phyloP scores from a whole-genome alignment of 1,140 invertebrate genomes.

The Aphis gossypii region DNA sequence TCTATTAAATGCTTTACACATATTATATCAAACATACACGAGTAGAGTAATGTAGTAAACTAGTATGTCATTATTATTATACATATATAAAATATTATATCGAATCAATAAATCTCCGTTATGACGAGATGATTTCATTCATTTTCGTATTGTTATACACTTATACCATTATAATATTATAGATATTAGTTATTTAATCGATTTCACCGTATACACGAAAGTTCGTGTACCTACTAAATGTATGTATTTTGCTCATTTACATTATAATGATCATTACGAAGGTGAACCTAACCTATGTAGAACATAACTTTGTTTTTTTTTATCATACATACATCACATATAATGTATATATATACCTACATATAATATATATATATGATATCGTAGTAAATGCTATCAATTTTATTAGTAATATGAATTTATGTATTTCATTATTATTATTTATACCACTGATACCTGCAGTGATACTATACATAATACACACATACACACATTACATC shows the following conservation, averaged over 20 bases:
- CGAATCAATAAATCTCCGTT: conserved; percentile 13
- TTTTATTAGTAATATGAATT: neutral
- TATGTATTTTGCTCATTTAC: neutral
- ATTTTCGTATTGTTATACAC: neutral
- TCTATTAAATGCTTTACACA: conserved; percentile 11
- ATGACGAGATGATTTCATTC: conserved; percentile 34
- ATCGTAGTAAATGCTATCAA: neutral
- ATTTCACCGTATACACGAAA: neutral
- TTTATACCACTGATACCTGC: conserved; percentile 1
- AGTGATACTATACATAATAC: neutral
- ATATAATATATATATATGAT: neutral
- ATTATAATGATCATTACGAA: neutral
- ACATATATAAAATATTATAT: neutral
- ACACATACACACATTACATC: neutral
- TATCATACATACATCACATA: neutral
- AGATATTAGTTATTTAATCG: neutral
- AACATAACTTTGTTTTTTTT: neutral
- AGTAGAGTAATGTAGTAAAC: neutral
- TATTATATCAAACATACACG: neutral
- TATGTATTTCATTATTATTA: neutral
- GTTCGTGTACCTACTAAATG: neutral
- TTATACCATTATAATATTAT: neutral
- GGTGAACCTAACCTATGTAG: neutral
- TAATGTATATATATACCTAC: neutral
- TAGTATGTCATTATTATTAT: neutral